Conservation (phyloP, 2,113 vertebrate species). For the Mormyrus iriodes region DNA sequence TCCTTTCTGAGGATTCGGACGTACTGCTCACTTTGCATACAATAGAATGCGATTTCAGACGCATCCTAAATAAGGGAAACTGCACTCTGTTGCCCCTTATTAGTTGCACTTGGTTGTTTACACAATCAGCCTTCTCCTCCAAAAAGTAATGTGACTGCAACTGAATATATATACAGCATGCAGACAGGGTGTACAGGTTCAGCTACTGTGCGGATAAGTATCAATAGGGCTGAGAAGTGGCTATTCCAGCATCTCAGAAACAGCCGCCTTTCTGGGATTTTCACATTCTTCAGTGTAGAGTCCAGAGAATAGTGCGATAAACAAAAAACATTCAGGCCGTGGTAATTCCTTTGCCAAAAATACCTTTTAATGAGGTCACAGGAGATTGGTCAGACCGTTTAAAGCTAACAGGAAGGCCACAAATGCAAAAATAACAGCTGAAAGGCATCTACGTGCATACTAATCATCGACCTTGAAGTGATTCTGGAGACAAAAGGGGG, state of each 20-base stretch:
- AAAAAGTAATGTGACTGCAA: too few relatives aligned
- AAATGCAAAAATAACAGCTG: slow-evolving; percentile 1
- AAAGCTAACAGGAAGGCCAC: neutral
- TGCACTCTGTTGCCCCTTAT: neutral
- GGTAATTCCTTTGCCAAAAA: neutral
- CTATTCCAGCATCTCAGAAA: neutral
- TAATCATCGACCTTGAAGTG: neutral
- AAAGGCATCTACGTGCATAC: neutral
- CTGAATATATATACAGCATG: neutral
- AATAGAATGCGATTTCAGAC: neutral
- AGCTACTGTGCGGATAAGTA: neutral
- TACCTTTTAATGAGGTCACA: neutral
- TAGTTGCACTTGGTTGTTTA: neutral
- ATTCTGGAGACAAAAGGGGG: neutral
- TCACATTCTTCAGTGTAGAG: neutral
- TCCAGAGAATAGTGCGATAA: neutral
- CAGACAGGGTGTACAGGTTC: neutral
- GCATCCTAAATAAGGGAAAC: neutral
- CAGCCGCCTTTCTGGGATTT: neutral
- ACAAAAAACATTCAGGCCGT: neutral
- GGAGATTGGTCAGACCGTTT: neutral
- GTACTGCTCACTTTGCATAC: neutral
- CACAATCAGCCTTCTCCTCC: neutral
- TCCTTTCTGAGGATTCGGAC: too few relatives aligned
- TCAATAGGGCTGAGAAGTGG: neutral